Percentiles rank a stretch among this genome's conserved stretches.
phyloP scores from a whole-genome alignment of 64 coral and sea anemone genomes.

The Montipora capricornis region DNA sequence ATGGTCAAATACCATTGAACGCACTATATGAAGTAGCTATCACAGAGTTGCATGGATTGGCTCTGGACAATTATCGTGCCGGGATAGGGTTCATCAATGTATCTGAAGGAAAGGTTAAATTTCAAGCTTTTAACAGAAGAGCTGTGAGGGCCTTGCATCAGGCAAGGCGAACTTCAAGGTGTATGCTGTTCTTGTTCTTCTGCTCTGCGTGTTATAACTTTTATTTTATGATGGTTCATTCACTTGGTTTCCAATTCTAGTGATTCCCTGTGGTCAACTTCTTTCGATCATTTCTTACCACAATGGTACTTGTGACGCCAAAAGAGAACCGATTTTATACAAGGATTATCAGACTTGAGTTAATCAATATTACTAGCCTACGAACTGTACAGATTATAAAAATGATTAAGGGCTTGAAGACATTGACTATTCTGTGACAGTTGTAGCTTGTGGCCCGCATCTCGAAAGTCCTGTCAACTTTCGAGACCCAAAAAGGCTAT shows the following conservation, averaged over 20 bases:
- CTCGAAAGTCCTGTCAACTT: no score
- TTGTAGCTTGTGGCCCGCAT: no score
- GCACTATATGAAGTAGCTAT: slow-evolving; percentile 77
- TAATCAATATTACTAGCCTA: no score
- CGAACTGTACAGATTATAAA: no score
- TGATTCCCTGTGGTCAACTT: not conserved
- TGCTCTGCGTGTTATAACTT: slow-evolving; percentile 67
- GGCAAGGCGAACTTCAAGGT: slow-evolving; percentile 53
- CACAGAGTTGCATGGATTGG: slow-evolving; percentile 68
- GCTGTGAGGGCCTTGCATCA: slow-evolving; percentile 53
- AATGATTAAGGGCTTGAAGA: no score
- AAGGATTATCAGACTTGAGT: no score
- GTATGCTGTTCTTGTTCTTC: slow-evolving; percentile 79
- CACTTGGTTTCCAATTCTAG: slow-evolving; percentile 24
- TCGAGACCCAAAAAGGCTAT: no score
- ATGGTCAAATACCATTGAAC: slow-evolving; percentile 46
- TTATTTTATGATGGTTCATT: slow-evolving; percentile 51
- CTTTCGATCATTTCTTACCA: no score
- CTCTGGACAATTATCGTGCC: slow-evolving; percentile 69
- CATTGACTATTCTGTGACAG: no score
- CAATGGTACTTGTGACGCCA: no score
- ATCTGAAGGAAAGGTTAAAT: slow-evolving; percentile 70
- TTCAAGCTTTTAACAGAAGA: slow-evolving; percentile 75
- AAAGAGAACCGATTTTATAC: no score
- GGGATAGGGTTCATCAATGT: slow-evolving; percentile 66